Evolutionary conservation across 1,140 invertebrate species (phyloP).

Genomic region (Micrasema longulum): DNA sequence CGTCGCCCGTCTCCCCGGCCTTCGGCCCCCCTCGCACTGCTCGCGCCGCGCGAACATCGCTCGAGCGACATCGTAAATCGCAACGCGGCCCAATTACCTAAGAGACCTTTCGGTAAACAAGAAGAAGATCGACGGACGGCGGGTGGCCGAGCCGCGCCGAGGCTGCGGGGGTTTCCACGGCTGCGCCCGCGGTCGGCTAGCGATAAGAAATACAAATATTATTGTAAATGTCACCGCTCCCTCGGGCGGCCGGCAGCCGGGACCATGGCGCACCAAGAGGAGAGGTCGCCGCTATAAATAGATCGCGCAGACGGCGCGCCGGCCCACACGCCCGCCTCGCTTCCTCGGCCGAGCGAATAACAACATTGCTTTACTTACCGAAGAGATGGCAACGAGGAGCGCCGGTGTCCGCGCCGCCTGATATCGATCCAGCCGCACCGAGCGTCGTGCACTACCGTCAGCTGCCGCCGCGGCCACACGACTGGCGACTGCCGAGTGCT

Average conservation of each 20-base stretch:
- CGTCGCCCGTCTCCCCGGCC: not conserved
- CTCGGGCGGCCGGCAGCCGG: not conserved
- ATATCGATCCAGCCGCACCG: slow-evolving; percentile 23
- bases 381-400: slow-evolving; percentile 16
- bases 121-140: not conserved
- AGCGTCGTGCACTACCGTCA: slow-evolving; percentile 13
- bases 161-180: slow-evolving; percentile 14
- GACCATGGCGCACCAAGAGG: slow-evolving; percentile 20
- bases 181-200: not conserved
- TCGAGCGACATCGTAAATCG: not conserved
- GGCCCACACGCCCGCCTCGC: slow-evolving; percentile 9
- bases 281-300: slow-evolving; percentile 37
- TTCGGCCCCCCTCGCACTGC: not conserved
- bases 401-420: slow-evolving; percentile 1
- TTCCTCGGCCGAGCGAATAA: not conserved
- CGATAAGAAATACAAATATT: not conserved
- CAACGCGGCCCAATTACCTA: not conserved
- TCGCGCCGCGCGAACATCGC: not conserved
- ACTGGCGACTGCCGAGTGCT: not conserved
- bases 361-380: slow-evolving; percentile 15
- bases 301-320: slow-evolving; percentile 20
- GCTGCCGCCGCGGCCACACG: not conserved
- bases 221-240: slow-evolving; percentile 6
- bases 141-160: not conserved
- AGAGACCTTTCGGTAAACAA: not conserved